These are phyloP conservation scores for Cherax quadricarinatus DNA, from an alignment of 1,140 invertebrate species.

Conservation along the genomic window DNA sequence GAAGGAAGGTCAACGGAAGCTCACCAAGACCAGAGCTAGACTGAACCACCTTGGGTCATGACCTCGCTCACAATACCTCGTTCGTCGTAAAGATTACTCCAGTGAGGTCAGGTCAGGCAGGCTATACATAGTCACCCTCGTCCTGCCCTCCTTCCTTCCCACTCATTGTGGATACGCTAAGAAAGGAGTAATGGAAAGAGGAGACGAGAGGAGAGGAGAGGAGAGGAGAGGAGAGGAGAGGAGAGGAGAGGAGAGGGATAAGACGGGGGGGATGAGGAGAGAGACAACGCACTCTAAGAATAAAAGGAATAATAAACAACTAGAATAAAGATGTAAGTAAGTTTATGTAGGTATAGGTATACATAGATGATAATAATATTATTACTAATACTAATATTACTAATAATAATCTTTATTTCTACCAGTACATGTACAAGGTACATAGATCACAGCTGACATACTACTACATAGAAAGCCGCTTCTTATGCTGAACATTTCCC, in stretches of 20 bases:
- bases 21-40: background rate
- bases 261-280: too few relatives aligned
- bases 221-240: background rate
- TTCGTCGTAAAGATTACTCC: background rate
- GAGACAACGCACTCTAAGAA: too few relatives aligned
- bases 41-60: background rate
- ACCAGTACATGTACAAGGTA: too few relatives aligned
- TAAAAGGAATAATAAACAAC: too few relatives aligned
- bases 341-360: background rate
- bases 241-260: too few relatives aligned
- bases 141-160: background rate
- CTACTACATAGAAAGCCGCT: too few relatives aligned
- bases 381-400: too few relatives aligned
- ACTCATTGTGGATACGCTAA: background rate
- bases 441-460: too few relatives aligned
- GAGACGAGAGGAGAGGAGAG: background rate
- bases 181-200: background rate
- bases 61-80: background rate
- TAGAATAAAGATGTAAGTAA: background rate
- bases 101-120: background rate
- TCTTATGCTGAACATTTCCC: too few relatives aligned
- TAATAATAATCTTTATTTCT: too few relatives aligned
- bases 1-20: too few relatives aligned
- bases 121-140: background rate
- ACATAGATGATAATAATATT: background rate